phyloP scores from a whole-genome alignment of 2,113 vertebrate genomes.

The Patagioenas fasciata region DNA sequence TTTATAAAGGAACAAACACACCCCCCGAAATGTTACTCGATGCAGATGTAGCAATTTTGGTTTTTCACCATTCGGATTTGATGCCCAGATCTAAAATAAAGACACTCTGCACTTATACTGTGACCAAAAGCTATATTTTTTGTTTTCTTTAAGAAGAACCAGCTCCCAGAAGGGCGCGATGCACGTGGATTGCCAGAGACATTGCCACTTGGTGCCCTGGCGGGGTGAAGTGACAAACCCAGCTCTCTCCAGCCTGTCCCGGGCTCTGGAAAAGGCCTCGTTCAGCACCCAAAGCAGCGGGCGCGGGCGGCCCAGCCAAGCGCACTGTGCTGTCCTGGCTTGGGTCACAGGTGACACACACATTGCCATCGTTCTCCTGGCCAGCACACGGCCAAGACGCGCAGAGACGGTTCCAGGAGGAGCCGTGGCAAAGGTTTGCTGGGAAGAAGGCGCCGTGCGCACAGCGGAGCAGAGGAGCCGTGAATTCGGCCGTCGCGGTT shows the following conservation, averaged over 20 bases:
- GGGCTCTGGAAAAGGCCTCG: background rate
- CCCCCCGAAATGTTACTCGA: background rate
- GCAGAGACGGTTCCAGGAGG: background rate
- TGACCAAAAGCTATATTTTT: background rate
- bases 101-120: too few species aligned
- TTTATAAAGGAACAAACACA: background rate
- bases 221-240: background rate
- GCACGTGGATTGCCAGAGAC: background rate
- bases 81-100: too few species aligned
- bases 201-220: background rate
- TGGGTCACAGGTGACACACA: too few species aligned
- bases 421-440: background rate
- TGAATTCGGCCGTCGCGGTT: accelerated
- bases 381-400: background rate
- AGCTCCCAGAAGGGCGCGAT: background rate
- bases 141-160: background rate
- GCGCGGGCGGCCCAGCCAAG: background rate
- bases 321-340: background rate
- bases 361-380: background rate
- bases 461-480: accelerated
- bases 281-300: background rate
- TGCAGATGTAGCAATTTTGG: background rate
- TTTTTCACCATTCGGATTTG: background rate
- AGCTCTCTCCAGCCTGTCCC: background rate
- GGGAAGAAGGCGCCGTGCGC: background rate